Evolutionary conservation across 2,888 invertebrate genomes (phyloP).

Genomic region (Digitonthophagus gazella): DNA sequence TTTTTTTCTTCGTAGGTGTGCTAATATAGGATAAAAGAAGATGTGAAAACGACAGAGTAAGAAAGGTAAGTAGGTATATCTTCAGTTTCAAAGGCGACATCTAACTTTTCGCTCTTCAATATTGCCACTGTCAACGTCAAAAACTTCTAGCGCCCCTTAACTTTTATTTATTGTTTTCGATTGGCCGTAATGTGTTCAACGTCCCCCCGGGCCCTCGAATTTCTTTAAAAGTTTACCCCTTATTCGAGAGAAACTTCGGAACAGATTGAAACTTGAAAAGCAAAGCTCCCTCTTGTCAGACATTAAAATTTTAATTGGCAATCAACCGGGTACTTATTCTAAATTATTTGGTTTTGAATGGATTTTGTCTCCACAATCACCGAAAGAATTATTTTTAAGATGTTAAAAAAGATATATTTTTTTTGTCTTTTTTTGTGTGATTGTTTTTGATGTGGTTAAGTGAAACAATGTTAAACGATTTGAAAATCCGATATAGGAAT

Average conservation of each 20-base stretch:
- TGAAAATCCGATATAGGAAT: too few relatives aligned
- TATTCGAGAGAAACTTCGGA: not conserved
- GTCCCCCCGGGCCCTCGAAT: not conserved
- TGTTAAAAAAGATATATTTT: too few relatives aligned
- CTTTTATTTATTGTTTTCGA: not conserved
- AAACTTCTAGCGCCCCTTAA: not conserved
- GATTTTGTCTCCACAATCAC: too few relatives aligned
- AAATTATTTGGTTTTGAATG: not conserved
- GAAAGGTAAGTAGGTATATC: not conserved
- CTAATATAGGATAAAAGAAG: too few relatives aligned
- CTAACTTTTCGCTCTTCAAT: not conserved
- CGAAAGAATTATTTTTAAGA: too few relatives aligned
- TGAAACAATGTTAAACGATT: too few relatives aligned
- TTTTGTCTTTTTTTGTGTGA: too few relatives aligned
- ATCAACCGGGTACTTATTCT: not conserved
- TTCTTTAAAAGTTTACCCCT: not conserved
- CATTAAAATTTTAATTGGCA: not conserved
- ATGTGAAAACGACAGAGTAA: not conserved
- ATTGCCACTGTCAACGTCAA: not conserved
- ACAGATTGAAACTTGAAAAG: not conserved
- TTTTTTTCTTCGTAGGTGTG: too few relatives aligned
- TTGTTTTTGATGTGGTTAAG: too few relatives aligned
- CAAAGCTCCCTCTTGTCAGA: not conserved
- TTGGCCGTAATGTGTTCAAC: not conserved
- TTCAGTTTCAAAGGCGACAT: not conserved